Percentiles rank a stretch among this genome's conserved stretches.
These are phyloP conservation scores for Podarcis lilfordi DNA, from an alignment of 2,797 vertebrate genomes.

Conservation along the genomic window DNA sequence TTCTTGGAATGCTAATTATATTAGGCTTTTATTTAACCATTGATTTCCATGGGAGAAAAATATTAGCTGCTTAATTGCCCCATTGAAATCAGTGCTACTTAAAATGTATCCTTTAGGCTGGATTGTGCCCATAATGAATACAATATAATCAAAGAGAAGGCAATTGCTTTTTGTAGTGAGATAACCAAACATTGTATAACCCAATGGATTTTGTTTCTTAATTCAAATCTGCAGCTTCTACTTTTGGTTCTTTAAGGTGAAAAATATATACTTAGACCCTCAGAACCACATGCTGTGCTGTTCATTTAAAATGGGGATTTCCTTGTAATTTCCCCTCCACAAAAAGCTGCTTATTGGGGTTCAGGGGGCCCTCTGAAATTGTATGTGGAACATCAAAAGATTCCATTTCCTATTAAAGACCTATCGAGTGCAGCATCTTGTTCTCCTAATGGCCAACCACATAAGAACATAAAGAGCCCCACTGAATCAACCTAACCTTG, in stretches of 20 bases:
- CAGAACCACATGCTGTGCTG: background rate
- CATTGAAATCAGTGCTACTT: background rate
- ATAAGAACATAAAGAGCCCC: too few species aligned
- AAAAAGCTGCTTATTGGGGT: background rate
- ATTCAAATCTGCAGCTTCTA: background rate
- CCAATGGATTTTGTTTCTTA: background rate
- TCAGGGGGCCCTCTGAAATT: background rate
- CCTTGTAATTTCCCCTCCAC: background rate
- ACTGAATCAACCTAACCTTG: too few species aligned
- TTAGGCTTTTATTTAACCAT: background rate
- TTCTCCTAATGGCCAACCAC: too few species aligned
- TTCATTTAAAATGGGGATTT: background rate
- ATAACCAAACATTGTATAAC: background rate
- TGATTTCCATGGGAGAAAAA: background rate
- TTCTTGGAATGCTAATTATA: background rate
- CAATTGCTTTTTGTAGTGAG: background rate
- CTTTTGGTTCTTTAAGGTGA: background rate
- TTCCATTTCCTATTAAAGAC: too few species aligned
- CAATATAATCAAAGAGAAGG: background rate
- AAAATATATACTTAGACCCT: background rate
- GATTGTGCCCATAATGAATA: background rate
- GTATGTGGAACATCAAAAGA: background rate
- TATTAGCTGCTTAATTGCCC: background rate
- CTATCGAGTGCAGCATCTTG: too few species aligned
- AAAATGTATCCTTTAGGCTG: background rate